Evolutionary conservation across 2,797 vertebrate species (phyloP), one percentile per base, ranked within the genome.

Genomic region (Sebastes flavidus): DNA sequence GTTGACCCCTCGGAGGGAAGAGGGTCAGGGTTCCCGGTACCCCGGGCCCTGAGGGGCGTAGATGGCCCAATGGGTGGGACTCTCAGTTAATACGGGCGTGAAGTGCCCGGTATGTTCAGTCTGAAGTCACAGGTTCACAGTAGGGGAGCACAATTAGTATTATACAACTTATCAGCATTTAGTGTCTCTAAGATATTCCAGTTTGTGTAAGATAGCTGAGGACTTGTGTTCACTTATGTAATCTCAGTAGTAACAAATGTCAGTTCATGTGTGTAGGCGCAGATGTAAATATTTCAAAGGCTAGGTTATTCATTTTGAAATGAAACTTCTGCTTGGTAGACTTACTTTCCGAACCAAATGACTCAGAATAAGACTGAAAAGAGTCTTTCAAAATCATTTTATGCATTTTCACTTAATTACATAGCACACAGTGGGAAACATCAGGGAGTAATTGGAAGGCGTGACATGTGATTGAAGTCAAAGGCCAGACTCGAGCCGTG

Each of bases 391-490:
- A 34, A 71, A 82, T 56, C 1, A 18, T 32, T 65, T 63, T 2
- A 29, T 68, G 36, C 22, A n/a, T 24, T 74, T 66, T 55, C 54
- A 29, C 71, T 65, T 75, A 58, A 56, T 73, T 82, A 84, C 36
- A 67, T 36, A 9, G 55, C 22, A 9, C 74, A 65, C 65, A 65
- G 34, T 36, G 30, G 59, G 42, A 79, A 55, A 77, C 71, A 74
- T 82, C 60, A 75, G 71, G 36, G 68, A 20, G 61, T 80, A 87
- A 89, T 72, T 85, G 76, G 63, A 66, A 80, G 67, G 72, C 38
- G 32, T 85, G 79, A 80, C 77, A 76, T 75, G 83, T 60, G 77
- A 89, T 83, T 79, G 77, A 82, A 84, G 86, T 88, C 82, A 92
- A 90, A 90, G 88, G 83, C 66, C 81, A 78, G 80, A 54, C 52